These are phyloP conservation scores for Chelon auratus DNA, from an alignment of 2,797 vertebrate species.

Conservation along the genomic window DNA sequence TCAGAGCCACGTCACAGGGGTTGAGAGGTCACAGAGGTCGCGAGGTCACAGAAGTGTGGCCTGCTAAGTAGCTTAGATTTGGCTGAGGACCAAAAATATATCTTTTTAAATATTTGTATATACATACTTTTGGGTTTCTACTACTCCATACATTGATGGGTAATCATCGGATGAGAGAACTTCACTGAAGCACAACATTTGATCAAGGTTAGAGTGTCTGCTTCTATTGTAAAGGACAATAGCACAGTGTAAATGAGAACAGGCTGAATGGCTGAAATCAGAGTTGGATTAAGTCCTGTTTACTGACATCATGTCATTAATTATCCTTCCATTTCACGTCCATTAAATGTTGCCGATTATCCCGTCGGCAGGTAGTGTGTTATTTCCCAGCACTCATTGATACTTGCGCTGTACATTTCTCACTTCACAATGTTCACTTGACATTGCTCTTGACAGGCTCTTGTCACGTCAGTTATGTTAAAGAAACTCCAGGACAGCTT, in stretches of 20 bases:
- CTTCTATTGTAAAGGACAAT: not conserved
- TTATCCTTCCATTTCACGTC: slow-evolving; percentile 21
- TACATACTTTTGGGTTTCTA: too few relatives aligned
- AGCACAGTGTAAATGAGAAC: not conserved
- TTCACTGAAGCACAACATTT: not conserved
- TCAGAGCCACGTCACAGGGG: too few relatives aligned
- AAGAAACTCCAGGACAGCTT: slow-evolving; percentile 19
- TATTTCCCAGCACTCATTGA: slow-evolving; percentile 10
- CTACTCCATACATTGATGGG: not conserved
- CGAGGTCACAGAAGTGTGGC: too few relatives aligned
- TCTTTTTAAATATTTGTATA: too few relatives aligned
- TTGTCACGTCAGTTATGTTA: slow-evolving; percentile 34
- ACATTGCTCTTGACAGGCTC: slow-evolving; percentile 31
- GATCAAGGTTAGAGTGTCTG: not conserved
- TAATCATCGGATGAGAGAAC: not conserved
- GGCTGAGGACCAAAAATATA: too few relatives aligned
- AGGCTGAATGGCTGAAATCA: slow-evolving; percentile 16
- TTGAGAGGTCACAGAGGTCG: too few relatives aligned
- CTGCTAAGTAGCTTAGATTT: too few relatives aligned
- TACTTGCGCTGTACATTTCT: slow-evolving; percentile 55
- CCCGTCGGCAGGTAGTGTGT: not conserved
- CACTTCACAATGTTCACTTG: slow-evolving; percentile 44
- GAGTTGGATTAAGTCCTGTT: slow-evolving; percentile 22
- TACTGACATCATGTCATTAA: slow-evolving; percentile 17
- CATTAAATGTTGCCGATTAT: slow-evolving; percentile 13